Base-by-base conservation (phyloP, 2,113 vertebrate species). In the Chinchilla lanigera region DNA sequence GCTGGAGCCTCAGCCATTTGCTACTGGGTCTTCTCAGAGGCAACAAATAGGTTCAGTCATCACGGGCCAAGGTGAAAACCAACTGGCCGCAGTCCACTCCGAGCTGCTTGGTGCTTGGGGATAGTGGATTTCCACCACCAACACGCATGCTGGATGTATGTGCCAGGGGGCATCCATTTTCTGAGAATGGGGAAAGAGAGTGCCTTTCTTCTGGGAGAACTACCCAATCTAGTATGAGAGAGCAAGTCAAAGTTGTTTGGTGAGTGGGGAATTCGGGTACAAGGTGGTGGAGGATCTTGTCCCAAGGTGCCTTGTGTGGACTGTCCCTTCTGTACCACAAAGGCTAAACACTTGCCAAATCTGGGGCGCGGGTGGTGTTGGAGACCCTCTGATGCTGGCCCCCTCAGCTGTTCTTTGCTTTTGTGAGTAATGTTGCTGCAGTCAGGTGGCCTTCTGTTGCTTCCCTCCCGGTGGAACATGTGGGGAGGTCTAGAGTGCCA, bases 341-440 rank as follows among this genome's bases (percentile, higher is more conserved):
- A 61, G 83, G 73, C 52, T 41, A 33, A 69, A 50, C 47, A 11
- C 35, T 7, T 14, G 16, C 5, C 47, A 20, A 1, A 38, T 22
- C 69, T 35, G 9, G 16, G 7, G 63, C 14, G 30, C 38, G 33
- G 5, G 0, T 1, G 4, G 4, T 77, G 20, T 90, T 73, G 44
- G 69, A 78, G 35, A 78, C 30, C 3, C 3, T 17, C 22, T 6
- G 60, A 5, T 1, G 17, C 35, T 10, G 4, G 7, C 2, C 0
- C 0, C 58, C 54, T 75, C 2, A 13, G 38, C 9, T 19, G 0
- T 28, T 54, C 7, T 19, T 33, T 56, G 58, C 13, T 65, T 56
- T 67, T 44, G 26, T 2, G 13, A 7, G 0, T 11, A 14, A 33
- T 65, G 5, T 41, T 47, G 44, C 22, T 60, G 52, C 30, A 61